Conservation (phyloP, 37 sponge, comb jelly and placozoan genomes). For the Cliona cf. orientalis region DNA sequence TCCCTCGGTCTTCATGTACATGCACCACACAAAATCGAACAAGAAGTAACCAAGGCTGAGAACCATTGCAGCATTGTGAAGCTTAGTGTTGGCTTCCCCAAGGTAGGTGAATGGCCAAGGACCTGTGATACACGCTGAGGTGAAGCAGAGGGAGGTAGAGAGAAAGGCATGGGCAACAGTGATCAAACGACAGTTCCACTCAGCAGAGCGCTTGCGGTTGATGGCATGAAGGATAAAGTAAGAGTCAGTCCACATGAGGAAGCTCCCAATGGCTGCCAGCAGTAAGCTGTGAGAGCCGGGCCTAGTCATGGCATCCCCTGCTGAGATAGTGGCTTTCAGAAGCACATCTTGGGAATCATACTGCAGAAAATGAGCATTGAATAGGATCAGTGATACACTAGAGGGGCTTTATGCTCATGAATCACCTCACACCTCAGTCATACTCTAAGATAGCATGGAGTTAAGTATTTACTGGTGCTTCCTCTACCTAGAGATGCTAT, state of each 20-base stretch:
- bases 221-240: constrained; percentile 59
- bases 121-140: constrained; percentile 43
- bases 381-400: not conserved
- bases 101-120: constrained; percentile 82
- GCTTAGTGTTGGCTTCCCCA: constrained; percentile 53
- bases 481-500: too few relatives aligned
- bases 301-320: not conserved
- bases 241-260: constrained; percentile 70
- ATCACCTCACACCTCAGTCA: not conserved
- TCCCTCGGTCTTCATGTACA: constrained; percentile 78
- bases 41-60: constrained; percentile 90
- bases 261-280: constrained; percentile 47
- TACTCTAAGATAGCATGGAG: too few relatives aligned
- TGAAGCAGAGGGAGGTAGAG: constrained; percentile 52
- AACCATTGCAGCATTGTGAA: constrained; percentile 68
- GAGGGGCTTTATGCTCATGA: not conserved
- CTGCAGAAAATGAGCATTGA: not conserved
- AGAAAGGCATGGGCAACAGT: constrained; percentile 75
- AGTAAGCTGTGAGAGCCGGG: not conserved
- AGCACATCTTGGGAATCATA: not conserved
- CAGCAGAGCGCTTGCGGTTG: constrained; percentile 59
- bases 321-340: not conserved
- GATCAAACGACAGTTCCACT: constrained; percentile 85
- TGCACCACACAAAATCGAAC: constrained; percentile 90
- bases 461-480: too few relatives aligned